Conservation (phyloP, 92 coral and sea anemone genomes). For the Galaxea fascicularis region DNA sequence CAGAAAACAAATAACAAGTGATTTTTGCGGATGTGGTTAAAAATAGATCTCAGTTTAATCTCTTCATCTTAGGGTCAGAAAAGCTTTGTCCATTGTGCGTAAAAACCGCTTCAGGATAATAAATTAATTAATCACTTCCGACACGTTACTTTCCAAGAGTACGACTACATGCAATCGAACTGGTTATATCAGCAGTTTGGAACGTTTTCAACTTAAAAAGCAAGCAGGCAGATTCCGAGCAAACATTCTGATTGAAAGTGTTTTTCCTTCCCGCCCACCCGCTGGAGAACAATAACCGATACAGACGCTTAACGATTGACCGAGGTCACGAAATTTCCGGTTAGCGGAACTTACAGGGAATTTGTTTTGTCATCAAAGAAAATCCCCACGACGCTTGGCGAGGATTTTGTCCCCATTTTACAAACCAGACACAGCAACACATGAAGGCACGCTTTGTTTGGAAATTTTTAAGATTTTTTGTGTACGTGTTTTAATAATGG, state of each 20-base stretch:
- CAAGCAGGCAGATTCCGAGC: neutral
- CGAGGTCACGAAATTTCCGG: slow-evolving; percentile 51
- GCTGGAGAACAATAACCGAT: neutral
- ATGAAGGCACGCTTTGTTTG: slow-evolving; percentile 29
- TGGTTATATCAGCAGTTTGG: neutral
- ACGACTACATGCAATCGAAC: neutral
- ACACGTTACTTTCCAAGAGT: neutral
- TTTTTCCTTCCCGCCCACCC: slow-evolving; percentile 3
- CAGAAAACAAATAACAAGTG: no score
- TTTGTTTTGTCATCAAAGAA: slow-evolving; percentile 43
- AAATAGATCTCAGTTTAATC: slow-evolving; percentile 19
- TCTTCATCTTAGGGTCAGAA: slow-evolving; percentile 4
- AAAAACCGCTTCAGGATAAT: slow-evolving; percentile 9
- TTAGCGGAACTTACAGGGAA: slow-evolving; percentile 30
- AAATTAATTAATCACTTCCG: slow-evolving; percentile 23
- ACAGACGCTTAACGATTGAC: neutral
- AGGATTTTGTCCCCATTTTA: neutral
- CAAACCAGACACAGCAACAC: neutral
- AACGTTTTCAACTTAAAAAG: neutral
- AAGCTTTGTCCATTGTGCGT: neutral
- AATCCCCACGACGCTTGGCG: slow-evolving; percentile 29
- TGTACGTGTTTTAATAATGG: slow-evolving; percentile 31
- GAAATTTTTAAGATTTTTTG: slow-evolving; percentile 26
- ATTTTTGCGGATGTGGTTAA: neutral
- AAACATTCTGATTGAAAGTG: neutral